Evolutionary conservation across 2,113 vertebrate genomes (phyloP).

Genomic region (Cinclus mexicanus): DNA sequence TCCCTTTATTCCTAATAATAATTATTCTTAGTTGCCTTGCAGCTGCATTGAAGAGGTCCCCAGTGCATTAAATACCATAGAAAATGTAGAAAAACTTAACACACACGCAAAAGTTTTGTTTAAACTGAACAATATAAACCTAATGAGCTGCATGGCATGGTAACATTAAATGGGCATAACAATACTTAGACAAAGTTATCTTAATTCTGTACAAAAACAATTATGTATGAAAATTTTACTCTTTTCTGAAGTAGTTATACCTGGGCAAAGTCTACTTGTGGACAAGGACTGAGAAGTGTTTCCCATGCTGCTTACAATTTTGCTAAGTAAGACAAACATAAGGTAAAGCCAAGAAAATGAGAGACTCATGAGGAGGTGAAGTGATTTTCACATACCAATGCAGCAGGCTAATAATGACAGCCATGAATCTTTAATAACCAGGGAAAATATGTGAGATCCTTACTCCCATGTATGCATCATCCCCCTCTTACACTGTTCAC

Average conservation of each 20-base stretch:
- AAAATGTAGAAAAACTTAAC: background rate
- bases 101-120: background rate
- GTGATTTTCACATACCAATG: background rate
- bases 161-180: background rate
- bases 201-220: background rate
- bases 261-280: background rate
- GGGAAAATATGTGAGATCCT: background rate
- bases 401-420: background rate
- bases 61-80: background rate
- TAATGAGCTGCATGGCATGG: background rate
- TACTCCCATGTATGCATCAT: background rate
- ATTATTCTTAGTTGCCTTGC: background rate
- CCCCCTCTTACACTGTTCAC: background rate
- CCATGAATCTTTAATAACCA: conserved; percentile 2
- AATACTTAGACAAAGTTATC: background rate
- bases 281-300: background rate
- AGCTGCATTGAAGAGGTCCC: background rate
- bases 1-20: background rate
- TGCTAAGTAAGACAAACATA: background rate
- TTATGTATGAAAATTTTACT: background rate
- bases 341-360: background rate
- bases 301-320: background rate
- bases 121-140: background rate
- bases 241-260: background rate
- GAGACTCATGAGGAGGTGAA: background rate